Percentiles rank a stretch among this genome's conserved stretches.
Conservation (phyloP, 1,140 invertebrate genomes). For the Drosophila orena region DNA sequence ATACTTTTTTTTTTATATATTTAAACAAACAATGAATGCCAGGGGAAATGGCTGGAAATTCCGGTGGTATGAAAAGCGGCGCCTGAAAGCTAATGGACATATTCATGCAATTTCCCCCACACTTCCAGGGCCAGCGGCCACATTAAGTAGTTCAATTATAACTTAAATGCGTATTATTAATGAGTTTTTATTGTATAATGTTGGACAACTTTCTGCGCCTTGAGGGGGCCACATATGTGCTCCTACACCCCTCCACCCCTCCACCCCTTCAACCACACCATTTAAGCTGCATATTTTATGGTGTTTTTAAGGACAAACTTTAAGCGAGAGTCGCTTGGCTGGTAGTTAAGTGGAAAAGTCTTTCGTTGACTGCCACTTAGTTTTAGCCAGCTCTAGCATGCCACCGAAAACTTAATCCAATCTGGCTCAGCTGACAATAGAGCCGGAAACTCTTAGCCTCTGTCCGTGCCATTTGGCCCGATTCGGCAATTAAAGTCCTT, state of each 20-base stretch:
- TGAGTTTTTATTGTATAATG: constrained; percentile 82
- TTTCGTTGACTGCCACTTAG: constrained; percentile 14
- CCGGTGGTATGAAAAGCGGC: constrained; percentile 9
- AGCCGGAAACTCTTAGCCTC: constrained; percentile 29
- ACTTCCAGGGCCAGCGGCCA: constrained; percentile 35
- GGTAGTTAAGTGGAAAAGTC: constrained; percentile 22
- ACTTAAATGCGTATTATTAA: constrained; percentile 82
- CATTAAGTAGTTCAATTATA: constrained; percentile 83
- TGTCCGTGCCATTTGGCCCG: constrained; percentile 34
- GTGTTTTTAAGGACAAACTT: constrained; percentile 42
- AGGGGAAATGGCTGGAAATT: constrained; percentile 19
- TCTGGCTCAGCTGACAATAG: constrained; percentile 19
- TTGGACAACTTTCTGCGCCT: constrained; percentile 56
- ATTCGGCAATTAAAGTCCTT: constrained; percentile 47
- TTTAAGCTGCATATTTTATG: constrained; percentile 66
- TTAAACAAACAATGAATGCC: constrained; percentile 38
- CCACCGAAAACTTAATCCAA: constrained; percentile 33
- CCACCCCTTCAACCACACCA: too few species aligned
- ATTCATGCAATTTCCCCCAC: constrained; percentile 53
- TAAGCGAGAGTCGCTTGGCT: constrained; percentile 29
- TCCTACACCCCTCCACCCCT: neutral
- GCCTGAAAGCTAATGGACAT: constrained; percentile 30
- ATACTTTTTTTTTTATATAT: constrained; percentile 40
- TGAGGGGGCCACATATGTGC: constrained; percentile 18
- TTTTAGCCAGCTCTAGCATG: constrained; percentile 8